Evolutionary conservation across 1,140 invertebrate species (phyloP), one percentile per base, ranked within the genome.

Genomic region (Zaprionus davidi): DNA sequence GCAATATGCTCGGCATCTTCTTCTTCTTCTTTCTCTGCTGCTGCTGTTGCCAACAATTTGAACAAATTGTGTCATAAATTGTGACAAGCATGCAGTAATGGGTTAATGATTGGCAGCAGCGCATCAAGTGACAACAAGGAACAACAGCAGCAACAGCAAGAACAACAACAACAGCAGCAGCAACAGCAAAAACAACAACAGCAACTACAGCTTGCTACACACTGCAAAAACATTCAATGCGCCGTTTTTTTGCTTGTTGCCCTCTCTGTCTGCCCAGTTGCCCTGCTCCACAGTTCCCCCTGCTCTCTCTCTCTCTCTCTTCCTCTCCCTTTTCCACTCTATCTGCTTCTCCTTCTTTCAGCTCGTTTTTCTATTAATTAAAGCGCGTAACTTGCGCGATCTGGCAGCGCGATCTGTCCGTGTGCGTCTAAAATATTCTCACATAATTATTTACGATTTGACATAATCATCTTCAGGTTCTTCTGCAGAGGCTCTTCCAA

Each of bases 391-490:
- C 46, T 51, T 20, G 46, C 46, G 24, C 46, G 59, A 41, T 62
- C 36, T 62, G 22, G 59, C n/a, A 17, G 41, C n/a, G 41, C 28
- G 41, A 44, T n/a, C 38, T 55, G 63, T 57, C 69, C 36, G 36
- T 12, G 77, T 20, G 78, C 15, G 15, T 46, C 41, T 90, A 81
- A 91, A 91, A 91, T 91, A 91, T 91, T 91, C 88, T 91, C 88
- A 91, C 88, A 91, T 91, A 91, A 91, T 91, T 91, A 91, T 91
- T 91, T 91, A 91, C 88, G 88, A 91, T 91, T 91, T 88, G 85
- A 88, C 85, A 88, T 88, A 88, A 88, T 88, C 85, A 88, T 85
- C 85, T 85, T 70, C 78, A 55, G 71, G 76, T 31, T 31, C 22
- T 13, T 17, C 36, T 12, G 34, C 20, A 34, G 13, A 34, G 20